phyloP scores from a whole-genome alignment of 2,888 invertebrate species.

The Nomada ruficornis region DNA sequence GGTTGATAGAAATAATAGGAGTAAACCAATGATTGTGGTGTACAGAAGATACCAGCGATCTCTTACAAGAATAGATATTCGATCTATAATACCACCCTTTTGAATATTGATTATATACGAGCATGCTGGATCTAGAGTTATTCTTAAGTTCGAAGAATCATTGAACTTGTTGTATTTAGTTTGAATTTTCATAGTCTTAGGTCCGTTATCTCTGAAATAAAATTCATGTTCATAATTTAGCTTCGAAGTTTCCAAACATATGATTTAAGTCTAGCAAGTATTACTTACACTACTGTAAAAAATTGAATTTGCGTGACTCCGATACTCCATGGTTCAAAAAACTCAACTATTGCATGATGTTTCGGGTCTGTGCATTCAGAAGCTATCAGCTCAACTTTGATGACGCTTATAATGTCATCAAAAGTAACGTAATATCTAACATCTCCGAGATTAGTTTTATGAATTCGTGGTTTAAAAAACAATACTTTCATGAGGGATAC shows the following conservation, averaged over 20 bases:
- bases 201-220: slow-evolving; percentile 82
- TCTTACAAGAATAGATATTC: slow-evolving; percentile 77
- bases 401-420: slow-evolving; percentile 65
- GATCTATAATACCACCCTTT: slow-evolving; percentile 81
- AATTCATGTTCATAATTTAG: not conserved
- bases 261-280: not conserved
- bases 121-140: slow-evolving; percentile 90
- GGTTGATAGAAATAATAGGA: slow-evolving; percentile 80
- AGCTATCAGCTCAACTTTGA: slow-evolving; percentile 73
- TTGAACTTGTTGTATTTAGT: slow-evolving; percentile 85
- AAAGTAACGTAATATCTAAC: slow-evolving; percentile 75
- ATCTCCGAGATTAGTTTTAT: slow-evolving; percentile 65
- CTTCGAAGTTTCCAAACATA: not conserved
- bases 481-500: slow-evolving; percentile 47
- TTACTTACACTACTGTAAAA: slow-evolving; percentile 73
- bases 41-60: slow-evolving; percentile 86
- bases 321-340: slow-evolving; percentile 75
- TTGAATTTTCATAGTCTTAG: slow-evolving; percentile 86
- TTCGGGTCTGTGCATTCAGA: slow-evolving; percentile 67
- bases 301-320: slow-evolving; percentile 72
- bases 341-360: slow-evolving; percentile 73
- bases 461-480: slow-evolving; percentile 45
- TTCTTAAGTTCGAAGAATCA: slow-evolving; percentile 85
- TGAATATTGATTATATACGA: slow-evolving; percentile 86
- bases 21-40: slow-evolving; percentile 87